phyloP scores from a whole-genome alignment of 2,113 vertebrate species.

The Pteruthius melanotis region DNA sequence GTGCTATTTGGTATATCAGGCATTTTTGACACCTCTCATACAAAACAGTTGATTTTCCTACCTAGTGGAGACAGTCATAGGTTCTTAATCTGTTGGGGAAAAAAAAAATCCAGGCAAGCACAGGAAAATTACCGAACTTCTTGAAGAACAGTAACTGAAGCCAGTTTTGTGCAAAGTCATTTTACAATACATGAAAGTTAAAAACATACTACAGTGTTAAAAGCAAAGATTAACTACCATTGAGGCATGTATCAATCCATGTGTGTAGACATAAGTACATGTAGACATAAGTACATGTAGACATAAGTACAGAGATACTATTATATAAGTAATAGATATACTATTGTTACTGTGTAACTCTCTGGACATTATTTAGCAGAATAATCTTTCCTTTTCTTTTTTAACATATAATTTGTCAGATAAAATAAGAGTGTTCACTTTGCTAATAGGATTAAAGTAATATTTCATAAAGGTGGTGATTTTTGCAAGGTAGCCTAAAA shows the following conservation, averaged over 20 bases:
- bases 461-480: constrained; percentile 52
- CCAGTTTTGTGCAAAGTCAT: not conserved
- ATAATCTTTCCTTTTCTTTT: not conserved
- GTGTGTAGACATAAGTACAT: not conserved
- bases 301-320: not conserved
- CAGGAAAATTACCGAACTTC: not conserved
- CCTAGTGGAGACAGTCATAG: not conserved
- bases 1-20: not conserved
- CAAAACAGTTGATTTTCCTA: not conserved
- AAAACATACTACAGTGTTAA: not conserved
- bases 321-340: not conserved
- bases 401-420: not conserved
- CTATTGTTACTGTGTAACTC: not conserved
- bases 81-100: not conserved
- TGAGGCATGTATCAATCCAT: not conserved
- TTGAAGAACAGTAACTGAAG: not conserved
- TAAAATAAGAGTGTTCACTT: constrained; percentile 34
- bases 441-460: constrained; percentile 37
- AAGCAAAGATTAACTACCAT: not conserved
- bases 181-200: not conserved
- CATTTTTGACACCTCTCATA: not conserved
- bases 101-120: not conserved
- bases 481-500: constrained; percentile 69
- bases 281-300: not conserved
- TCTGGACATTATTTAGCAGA: not conserved